phyloP scores from a whole-genome alignment of 1,140 invertebrate genomes.

The Drosophila neocordata region DNA sequence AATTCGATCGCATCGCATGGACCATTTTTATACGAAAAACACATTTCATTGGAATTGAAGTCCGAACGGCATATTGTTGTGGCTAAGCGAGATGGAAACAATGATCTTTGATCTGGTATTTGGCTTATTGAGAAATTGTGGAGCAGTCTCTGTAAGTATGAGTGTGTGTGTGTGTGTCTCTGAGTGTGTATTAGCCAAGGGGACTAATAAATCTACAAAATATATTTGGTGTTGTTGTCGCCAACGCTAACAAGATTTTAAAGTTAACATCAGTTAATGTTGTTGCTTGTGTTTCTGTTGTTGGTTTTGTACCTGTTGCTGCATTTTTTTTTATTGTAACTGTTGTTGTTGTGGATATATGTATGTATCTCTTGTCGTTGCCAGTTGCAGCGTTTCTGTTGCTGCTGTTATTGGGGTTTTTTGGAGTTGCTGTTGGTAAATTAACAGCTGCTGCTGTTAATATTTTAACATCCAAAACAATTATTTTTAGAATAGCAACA shows the following conservation, averaged over 20 bases:
- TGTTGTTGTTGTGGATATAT: background rate
- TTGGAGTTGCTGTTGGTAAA: too few species aligned
- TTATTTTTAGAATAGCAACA: too few species aligned
- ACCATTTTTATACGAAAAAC: conserved; percentile 80
- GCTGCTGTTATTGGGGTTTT: too few species aligned
- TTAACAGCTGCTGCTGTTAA: too few species aligned
- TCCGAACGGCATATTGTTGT: background rate
- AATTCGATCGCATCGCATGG: conserved; percentile 80
- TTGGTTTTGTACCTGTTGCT: background rate
- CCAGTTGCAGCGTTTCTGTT: too few species aligned
- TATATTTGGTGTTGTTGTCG: conserved; percentile 36
- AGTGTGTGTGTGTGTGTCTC: background rate
- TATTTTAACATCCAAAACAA: too few species aligned
- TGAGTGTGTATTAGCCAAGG: conserved; percentile 1
- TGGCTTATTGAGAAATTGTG: conserved; percentile 73
- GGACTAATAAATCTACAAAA: conserved; percentile 37
- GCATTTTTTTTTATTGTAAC: background rate
- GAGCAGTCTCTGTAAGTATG: conserved; percentile 26
- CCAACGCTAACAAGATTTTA: conserved; percentile 52
- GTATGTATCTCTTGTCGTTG: too few species aligned
- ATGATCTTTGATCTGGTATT: conserved; percentile 5
- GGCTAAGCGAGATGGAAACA: conserved; percentile 18
- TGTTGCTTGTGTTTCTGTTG: background rate
- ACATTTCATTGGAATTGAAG: conserved; percentile 76
- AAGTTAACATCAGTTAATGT: conserved; percentile 11